Evolutionary conservation across 2,888 invertebrate genomes (phyloP).

Genomic region (Pandemis cinnamomeana): DNA sequence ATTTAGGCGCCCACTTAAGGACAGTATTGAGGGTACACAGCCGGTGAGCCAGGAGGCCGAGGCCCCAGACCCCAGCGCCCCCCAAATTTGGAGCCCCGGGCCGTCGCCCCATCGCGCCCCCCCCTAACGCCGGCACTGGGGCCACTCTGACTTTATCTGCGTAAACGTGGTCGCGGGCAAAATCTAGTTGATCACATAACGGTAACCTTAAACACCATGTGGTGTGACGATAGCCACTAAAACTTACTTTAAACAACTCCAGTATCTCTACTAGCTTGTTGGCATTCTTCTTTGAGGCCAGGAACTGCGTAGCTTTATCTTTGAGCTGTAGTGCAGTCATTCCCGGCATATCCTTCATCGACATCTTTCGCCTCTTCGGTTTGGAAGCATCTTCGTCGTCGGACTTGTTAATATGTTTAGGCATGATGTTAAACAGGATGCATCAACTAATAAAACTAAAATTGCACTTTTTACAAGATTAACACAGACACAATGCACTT

Average conservation of each 20-base stretch:
- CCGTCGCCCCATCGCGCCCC: too few species aligned
- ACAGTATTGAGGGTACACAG: too few species aligned
- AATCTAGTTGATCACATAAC: slow-evolving; percentile 13
- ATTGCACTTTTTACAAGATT: too few species aligned
- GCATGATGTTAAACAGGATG: neutral
- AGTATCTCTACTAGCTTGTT: slow-evolving; percentile 88
- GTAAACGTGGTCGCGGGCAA: too few species aligned
- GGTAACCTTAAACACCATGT: slow-evolving; percentile 43
- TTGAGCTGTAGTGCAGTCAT: slow-evolving; percentile 82
- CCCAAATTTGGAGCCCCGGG: too few species aligned
- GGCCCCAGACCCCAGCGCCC: too few species aligned
- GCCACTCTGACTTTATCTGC: too few species aligned
- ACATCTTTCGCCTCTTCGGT: neutral
- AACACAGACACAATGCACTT: too few species aligned
- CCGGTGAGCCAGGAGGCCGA: too few species aligned
- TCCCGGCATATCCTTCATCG: neutral
- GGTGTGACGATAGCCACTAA: slow-evolving; percentile 42
- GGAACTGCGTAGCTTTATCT: slow-evolving; percentile 88
- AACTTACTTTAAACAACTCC: slow-evolving; percentile 86
- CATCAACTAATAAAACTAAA: too few species aligned
- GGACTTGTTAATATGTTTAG: neutral
- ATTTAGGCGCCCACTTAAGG: too few species aligned
- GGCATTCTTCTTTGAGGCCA: slow-evolving; percentile 86
- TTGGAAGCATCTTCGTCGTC: neutral
- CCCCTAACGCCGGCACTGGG: too few species aligned